A percentile compares a stretch with the other conserved stretches of the same genome.
These are phyloP conservation scores for Sarcophaga carnaria DNA, from an alignment of 2,888 invertebrate species.

Conservation along the genomic window DNA sequence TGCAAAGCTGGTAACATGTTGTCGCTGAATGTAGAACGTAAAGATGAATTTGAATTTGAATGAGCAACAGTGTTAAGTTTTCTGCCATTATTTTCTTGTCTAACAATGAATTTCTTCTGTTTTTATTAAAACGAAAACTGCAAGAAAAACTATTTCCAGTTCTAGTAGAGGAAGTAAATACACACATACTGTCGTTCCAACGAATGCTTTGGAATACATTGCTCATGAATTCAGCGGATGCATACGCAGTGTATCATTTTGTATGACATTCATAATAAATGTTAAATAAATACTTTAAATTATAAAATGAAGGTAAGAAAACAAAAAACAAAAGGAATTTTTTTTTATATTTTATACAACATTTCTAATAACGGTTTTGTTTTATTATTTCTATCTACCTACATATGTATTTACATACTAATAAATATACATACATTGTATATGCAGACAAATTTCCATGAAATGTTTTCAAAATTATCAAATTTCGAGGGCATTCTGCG, in stretches of 20 bases:
- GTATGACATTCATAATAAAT: slow-evolving; percentile 66
- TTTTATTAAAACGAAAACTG: slow-evolving; percentile 1
- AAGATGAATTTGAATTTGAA: slow-evolving; percentile 68
- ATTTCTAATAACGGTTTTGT: no score
- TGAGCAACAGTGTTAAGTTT: slow-evolving; percentile 68
- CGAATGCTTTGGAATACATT: slow-evolving; percentile 20
- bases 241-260: slow-evolving; percentile 55
- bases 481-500: neutral
- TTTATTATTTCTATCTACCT: no score
- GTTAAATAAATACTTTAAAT: slow-evolving; percentile 62
- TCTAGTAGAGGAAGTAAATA: neutral
- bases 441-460: no score
- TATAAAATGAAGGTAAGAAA: slow-evolving; percentile 38
- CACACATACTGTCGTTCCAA: slow-evolving; percentile 25
- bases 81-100: slow-evolving; percentile 54
- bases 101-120: slow-evolving; percentile 49
- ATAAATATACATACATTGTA: no score
- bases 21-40: slow-evolving; percentile 23
- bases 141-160: slow-evolving; percentile 3
- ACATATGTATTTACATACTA: no score
- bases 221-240: slow-evolving; percentile 51
- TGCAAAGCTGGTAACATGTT: slow-evolving; percentile 46
- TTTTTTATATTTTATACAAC: no score
- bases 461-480: no score
- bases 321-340: neutral